Evolutionary conservation across 2,797 vertebrate species (phyloP), one percentile per base, ranked within the genome.

Genomic region (Apogon talboti): DNA sequence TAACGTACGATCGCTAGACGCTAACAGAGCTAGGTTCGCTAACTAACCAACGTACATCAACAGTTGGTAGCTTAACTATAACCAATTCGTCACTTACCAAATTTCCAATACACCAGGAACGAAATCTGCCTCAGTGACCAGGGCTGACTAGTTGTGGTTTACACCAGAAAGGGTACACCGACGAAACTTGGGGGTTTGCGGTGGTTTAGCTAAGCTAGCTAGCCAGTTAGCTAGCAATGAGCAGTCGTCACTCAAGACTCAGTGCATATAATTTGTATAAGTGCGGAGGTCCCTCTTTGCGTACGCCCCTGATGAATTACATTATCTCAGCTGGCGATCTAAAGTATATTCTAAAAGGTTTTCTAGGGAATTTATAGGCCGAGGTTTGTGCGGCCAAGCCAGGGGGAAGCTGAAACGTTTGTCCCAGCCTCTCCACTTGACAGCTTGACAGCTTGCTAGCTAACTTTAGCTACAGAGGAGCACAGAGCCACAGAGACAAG

Each of bases 401-500:
- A 71, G 80, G 82, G 85, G 84, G 85, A 89, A 88, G 87, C 91
- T 84, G 90, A 90, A 91, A 82, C 82, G 88, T 85, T 82, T 76
- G 81, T 84, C 89, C 86, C 91, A 90, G 87, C 86, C 91, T 87
- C 92, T 89, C 84, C 87, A 80, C 87, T 89, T 91, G 81, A 92
- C 90, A 91, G 91, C 89, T 89, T 92, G 88, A 91, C 92, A 92
- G 91, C 90, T 85, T 76, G 85, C 89, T 88, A 89, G 87, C 88
- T 89, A 89, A 69, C 78, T 71, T 87, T 92, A 91, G 92, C 90
- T 66, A 79, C 76, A 12, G 77, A 77, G 74, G 63, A 78, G 78
- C 78, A 75, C 44, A 57, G 85, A 83, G 67, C 71, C 66, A 67
- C 82, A 52, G 54, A 49, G 63, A 28, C 35, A 84, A 69, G 87